These are phyloP conservation scores for Heliconius hewitsoni DNA, from an alignment of 1,140 invertebrate species.

Conservation along the genomic window DNA sequence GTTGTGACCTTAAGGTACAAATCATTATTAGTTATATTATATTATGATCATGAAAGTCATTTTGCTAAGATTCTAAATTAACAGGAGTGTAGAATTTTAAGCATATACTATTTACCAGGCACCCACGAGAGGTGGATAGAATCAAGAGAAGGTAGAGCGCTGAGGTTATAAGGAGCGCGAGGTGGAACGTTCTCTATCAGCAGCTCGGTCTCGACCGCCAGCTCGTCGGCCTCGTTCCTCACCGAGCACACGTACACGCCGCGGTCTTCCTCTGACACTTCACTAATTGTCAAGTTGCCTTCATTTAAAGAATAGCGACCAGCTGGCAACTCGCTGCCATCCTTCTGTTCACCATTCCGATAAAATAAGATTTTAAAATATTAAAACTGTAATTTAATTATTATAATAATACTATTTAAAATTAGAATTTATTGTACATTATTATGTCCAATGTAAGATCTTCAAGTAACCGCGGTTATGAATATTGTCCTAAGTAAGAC, in stretches of 20 bases:
- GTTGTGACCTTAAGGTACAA: slow-evolving; percentile 84
- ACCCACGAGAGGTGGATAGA: slow-evolving; percentile 92
- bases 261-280: slow-evolving; percentile 92
- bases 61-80: neutral
- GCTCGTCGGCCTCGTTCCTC: slow-evolving; percentile 95
- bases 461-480: too few species aligned
- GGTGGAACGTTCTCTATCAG: slow-evolving; percentile 93
- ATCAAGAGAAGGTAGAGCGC: slow-evolving; percentile 88
- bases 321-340: slow-evolving; percentile 86
- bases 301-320: slow-evolving; percentile 87
- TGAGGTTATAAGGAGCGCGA: slow-evolving; percentile 94
- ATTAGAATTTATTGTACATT: too few species aligned
- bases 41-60: too few species aligned
- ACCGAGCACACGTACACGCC: slow-evolving; percentile 95
- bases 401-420: too few species aligned
- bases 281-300: slow-evolving; percentile 93
- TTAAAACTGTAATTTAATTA: neutral
- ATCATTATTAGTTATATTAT: neutral
- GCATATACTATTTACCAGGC: slow-evolving; percentile 79
- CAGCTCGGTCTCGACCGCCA: slow-evolving; percentile 92
- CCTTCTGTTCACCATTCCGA: slow-evolving; percentile 83
- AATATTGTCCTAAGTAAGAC: too few species aligned
- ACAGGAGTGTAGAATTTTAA: neutral
- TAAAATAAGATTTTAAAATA: neutral
- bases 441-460: too few species aligned